Conservation (phyloP, 1,140 invertebrate species). For the Eubasilissa regina region DNA sequence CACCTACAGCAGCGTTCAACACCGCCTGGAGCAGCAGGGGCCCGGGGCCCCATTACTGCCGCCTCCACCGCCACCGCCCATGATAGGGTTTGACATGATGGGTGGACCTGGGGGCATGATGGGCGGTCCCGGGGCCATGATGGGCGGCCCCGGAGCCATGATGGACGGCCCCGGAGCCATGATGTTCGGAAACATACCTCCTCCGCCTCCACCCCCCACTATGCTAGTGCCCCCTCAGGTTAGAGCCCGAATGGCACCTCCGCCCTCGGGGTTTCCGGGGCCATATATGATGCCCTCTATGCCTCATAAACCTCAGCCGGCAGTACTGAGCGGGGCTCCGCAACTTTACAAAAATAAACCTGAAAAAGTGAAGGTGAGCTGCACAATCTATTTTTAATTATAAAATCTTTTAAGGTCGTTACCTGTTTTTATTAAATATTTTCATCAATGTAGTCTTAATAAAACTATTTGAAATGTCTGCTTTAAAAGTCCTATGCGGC, state of each 20-base stretch:
- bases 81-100: conserved; percentile 27
- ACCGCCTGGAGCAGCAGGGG: conserved; percentile 74
- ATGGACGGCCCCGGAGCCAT: conserved; percentile 6
- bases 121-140: conserved; percentile 53
- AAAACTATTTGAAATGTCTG: too few relatives aligned
- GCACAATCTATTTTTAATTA: too few relatives aligned
- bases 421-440: too few relatives aligned
- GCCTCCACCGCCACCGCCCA: conserved; percentile 73
- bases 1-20: conserved; percentile 79
- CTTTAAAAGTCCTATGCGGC: too few relatives aligned
- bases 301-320: conserved; percentile 73
- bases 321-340: conserved; percentile 76
- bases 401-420: too few relatives aligned
- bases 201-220: conserved; percentile 70
- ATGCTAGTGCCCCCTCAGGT: conserved; percentile 77
- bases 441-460: too few relatives aligned
- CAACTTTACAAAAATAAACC: conserved; percentile 75
- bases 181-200: conserved; percentile 67
- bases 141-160: conserved; percentile 10
- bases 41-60: conserved; percentile 66
- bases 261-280: conserved; percentile 61
- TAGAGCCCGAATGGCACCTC: conserved; percentile 62
- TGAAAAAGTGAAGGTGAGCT: conserved; percentile 65
- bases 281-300: conserved; percentile 71
- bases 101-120: conserved; percentile 26